These are phyloP conservation scores for Creontiades dilutus DNA, from an alignment of 2,888 invertebrate species.

Conservation along the genomic window DNA sequence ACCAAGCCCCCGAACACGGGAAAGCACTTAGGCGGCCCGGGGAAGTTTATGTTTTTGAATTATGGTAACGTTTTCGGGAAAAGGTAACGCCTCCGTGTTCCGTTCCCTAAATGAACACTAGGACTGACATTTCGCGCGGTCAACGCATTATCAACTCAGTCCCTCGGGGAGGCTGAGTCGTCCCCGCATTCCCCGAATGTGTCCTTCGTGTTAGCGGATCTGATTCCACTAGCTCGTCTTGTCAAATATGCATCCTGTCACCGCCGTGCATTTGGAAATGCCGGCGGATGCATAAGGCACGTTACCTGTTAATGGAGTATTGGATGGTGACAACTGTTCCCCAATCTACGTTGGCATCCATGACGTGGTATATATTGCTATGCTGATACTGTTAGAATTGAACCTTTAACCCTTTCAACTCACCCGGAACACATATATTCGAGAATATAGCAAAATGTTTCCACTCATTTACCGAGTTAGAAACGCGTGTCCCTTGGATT, in stretches of 20 bases:
- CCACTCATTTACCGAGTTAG: not conserved
- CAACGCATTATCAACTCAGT: not conserved
- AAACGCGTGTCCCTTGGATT: not conserved
- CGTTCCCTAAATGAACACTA: constrained; percentile 7
- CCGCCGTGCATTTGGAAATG: not conserved
- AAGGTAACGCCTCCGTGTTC: not conserved
- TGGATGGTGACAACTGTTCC: not conserved
- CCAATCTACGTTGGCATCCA: not conserved
- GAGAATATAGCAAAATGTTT: not conserved
- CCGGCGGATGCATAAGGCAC: too few relatives aligned
- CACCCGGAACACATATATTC: not conserved
- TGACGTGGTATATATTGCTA: too few relatives aligned
- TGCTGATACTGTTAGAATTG: not conserved
- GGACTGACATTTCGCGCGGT: not conserved
- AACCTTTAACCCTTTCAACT: not conserved
- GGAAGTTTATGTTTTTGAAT: constrained; percentile 31
- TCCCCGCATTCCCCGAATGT: too few relatives aligned
- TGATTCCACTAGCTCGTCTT: not conserved
- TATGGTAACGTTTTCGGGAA: constrained; percentile 23
- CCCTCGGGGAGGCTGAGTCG: not conserved
- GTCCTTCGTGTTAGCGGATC: not conserved
- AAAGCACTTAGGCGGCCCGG: constrained; percentile 15
- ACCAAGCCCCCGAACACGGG: constrained; percentile 1
- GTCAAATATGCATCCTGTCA: constrained; percentile 10
- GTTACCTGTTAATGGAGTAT: not conserved